Evolutionary conservation across 2,113 vertebrate genomes (phyloP), one percentile per base, ranked within the genome.

Genomic region (Campylomormyrus numenius): DNA sequence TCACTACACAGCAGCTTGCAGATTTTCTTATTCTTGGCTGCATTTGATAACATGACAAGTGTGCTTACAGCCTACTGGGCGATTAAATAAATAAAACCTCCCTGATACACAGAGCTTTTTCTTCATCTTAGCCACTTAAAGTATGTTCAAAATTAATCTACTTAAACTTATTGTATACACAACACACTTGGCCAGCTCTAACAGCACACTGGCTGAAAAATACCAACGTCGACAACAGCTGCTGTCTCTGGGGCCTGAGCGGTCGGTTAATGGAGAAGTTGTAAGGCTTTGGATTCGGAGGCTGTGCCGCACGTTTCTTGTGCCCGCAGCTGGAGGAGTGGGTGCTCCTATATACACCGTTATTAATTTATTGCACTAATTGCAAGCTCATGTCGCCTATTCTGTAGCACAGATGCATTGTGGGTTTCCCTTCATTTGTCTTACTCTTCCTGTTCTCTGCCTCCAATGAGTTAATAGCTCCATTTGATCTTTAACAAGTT

Each of bases 401-500:
- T 11, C 8, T 9, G 17, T 17, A n/a, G 49, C 50, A 53, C 21
- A 17, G 6, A 45, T 27, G 24, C 56, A 15, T 11, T 35, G 2
- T 46, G 52, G 7, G 21, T 21, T 5, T 27, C 7, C 15, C 58
- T 74, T 13, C 4, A 11, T 46, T 15, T 9, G 35, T 74, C 56
- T 74, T 9, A 46, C 21, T 27, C 24, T 9, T 70, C 13, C 62
- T 77, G 15, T 77, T 42, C 70, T 39, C 74, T 19, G 6, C 27
- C 10, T 53, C 27, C 27, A 31, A 42, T 31, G 49, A 27, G 13
- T 21, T 50, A 49, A 52, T n/a, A 7, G 31, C 21, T 66, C 56
- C 53, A 35, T 88, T 24, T 88, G 87, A 42, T 74, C 94, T 95
- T 95, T 95, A 70, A 94, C 89, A 95, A 93, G 94, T 94, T 94